These are phyloP conservation scores for Wasmannia auropunctata DNA, from an alignment of 1,140 invertebrate species.

Conservation along the genomic window DNA sequence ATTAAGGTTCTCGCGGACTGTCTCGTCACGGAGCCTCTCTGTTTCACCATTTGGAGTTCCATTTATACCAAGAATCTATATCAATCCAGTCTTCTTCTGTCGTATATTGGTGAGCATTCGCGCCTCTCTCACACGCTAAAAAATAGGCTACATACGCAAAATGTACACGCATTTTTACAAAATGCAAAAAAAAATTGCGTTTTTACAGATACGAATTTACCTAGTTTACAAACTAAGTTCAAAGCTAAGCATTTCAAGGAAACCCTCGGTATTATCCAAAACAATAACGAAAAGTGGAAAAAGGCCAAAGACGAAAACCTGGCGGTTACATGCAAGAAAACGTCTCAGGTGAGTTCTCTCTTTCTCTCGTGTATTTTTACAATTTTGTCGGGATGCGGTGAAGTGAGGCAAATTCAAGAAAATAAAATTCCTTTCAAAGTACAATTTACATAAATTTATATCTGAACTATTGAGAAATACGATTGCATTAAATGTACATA, in stretches of 20 bases:
- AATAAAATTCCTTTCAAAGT: neutral
- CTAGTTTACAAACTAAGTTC: slow-evolving; percentile 69
- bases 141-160: neutral
- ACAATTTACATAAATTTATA: slow-evolving; percentile 1
- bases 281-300: slow-evolving; percentile 78
- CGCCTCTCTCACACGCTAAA: neutral
- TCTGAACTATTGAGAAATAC: neutral
- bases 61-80: slow-evolving; percentile 85
- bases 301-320: slow-evolving; percentile 80
- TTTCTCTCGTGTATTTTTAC: slow-evolving; percentile 1
- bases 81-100: slow-evolving; percentile 83
- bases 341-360: slow-evolving; percentile 71
- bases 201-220: slow-evolving; percentile 78
- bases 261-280: slow-evolving; percentile 75
- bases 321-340: slow-evolving; percentile 71
- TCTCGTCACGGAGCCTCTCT: slow-evolving; percentile 83
- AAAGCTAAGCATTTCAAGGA: slow-evolving; percentile 76
- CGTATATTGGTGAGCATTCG: slow-evolving; percentile 83
- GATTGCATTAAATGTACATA: neutral
- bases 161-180: neutral
- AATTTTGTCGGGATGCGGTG: neutral
- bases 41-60: slow-evolving; percentile 86
- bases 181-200: slow-evolving; percentile 21
- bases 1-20: slow-evolving; percentile 83
- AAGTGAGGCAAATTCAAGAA: neutral